A percentile compares a stretch with the other conserved stretches of the same genome.
Evolutionary conservation across 1,140 invertebrate genomes (phyloP).

Genomic region (Bombus impatiens): DNA sequence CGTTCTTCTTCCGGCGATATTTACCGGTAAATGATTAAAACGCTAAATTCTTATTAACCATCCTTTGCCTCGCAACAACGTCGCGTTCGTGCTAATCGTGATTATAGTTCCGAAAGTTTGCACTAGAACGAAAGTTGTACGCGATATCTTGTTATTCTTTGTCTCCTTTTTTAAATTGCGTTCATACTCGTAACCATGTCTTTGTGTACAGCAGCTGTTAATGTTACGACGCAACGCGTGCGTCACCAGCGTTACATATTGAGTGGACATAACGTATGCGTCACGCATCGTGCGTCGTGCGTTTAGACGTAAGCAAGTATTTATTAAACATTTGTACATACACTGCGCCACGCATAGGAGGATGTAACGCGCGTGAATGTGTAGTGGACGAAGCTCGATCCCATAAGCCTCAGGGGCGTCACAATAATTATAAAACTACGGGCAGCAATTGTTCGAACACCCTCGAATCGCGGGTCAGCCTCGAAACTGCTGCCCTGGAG

Average conservation of each 20-base stretch:
- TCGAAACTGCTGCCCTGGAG: constrained; percentile 64
- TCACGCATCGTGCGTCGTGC: no score
- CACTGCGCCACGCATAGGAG: background rate
- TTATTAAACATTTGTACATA: constrained; percentile 6
- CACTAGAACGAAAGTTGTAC: background rate
- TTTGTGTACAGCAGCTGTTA: no score
- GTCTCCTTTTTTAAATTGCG: no score
- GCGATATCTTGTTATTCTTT: background rate
- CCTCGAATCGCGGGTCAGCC: constrained; percentile 56
- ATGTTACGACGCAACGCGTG: no score
- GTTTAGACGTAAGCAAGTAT: background rate
- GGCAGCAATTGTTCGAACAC: constrained; percentile 54
- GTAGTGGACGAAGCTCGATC: constrained; percentile 43
- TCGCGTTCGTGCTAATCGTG: no score
- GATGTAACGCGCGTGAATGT: constrained; percentile 15
- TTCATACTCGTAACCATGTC: background rate
- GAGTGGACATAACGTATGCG: background rate
- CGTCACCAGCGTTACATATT: no score
- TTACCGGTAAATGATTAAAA: background rate
- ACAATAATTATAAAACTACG: constrained; percentile 73
- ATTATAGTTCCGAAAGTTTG: background rate
- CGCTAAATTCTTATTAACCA: background rate
- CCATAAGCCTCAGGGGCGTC: constrained; percentile 60
- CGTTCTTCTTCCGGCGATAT: background rate
- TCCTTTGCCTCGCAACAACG: background rate